Evolutionary conservation across 2,888 invertebrate species (phyloP).

Genomic region (Vandiemenella viatica): DNA sequence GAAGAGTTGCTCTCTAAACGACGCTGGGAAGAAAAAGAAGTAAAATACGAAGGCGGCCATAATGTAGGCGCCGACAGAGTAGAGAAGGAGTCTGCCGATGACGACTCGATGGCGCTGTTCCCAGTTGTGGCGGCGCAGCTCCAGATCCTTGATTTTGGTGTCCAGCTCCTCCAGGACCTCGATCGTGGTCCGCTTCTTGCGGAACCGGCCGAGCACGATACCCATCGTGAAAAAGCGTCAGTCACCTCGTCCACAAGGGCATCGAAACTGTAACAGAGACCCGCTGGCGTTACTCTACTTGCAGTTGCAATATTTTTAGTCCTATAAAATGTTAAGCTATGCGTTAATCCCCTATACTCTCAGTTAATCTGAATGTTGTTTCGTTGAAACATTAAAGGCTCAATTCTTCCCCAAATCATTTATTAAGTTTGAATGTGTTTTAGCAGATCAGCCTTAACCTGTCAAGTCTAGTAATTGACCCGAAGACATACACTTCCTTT

Average conservation of each 20-base stretch:
- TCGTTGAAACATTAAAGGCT: too few relatives aligned
- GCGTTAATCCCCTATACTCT: too few relatives aligned
- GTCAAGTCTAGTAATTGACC: too few relatives aligned
- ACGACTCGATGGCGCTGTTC: slow-evolving; percentile 68
- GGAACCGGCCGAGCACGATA: not conserved
- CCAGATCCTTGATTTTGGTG: not conserved
- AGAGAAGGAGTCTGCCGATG: slow-evolving; percentile 57
- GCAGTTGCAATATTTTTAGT: too few relatives aligned
- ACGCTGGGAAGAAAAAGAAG: slow-evolving; percentile 63
- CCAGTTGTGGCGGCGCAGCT: not conserved
- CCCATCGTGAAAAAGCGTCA: not conserved
- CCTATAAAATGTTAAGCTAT: too few relatives aligned
- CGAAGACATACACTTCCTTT: too few relatives aligned
- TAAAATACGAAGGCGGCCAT: slow-evolving; percentile 59
- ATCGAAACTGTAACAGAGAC: too few relatives aligned
- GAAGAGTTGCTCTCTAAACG: slow-evolving; percentile 54
- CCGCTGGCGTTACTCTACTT: too few relatives aligned
- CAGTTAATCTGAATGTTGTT: too few relatives aligned
- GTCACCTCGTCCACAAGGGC: not conserved
- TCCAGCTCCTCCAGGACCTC: not conserved
- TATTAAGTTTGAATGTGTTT: too few relatives aligned
- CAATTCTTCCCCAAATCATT: too few relatives aligned
- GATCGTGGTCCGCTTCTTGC: not conserved
- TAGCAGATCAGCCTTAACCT: too few relatives aligned
- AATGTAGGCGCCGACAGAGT: slow-evolving; percentile 37